Percentiles rank a stretch among this genome's conserved stretches.
phyloP scores from a whole-genome alignment of 2,797 vertebrate species.

The Cuniculus paca region DNA sequence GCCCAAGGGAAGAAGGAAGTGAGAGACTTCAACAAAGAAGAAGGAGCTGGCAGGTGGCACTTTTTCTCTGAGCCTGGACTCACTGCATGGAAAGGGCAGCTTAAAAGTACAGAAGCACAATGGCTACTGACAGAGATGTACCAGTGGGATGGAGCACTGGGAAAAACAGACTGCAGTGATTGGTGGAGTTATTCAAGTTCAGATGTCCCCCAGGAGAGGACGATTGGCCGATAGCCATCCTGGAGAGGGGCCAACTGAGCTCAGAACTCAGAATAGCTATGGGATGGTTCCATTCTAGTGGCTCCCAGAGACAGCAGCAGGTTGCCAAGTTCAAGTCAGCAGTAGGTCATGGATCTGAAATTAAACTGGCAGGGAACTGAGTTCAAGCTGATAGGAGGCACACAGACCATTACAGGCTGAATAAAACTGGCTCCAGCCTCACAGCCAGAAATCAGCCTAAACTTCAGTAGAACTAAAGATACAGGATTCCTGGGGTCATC shows the following conservation, averaged over 20 bases:
- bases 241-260: not conserved
- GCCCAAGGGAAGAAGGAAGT: not conserved
- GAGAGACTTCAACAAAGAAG: not conserved
- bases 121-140: not conserved
- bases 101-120: not conserved
- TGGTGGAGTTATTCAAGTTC: not conserved
- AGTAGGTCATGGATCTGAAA: not conserved
- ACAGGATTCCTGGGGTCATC: not conserved
- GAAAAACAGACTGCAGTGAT: not conserved
- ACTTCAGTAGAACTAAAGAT: not conserved
- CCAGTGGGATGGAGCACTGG: not conserved
- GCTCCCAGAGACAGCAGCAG: not conserved
- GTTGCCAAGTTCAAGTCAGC: not conserved
- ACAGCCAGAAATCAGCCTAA: not conserved
- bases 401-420: not conserved
- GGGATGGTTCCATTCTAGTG: not conserved
- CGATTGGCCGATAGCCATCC: not conserved
- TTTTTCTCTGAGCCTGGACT: not conserved
- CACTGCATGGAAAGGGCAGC: not conserved
- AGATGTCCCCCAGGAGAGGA: not conserved
- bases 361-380: not conserved
- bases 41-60: not conserved
- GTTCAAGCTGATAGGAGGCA: not conserved
- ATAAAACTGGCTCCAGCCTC: not conserved
- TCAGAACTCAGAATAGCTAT: not conserved